Evolutionary conservation across 2,113 vertebrate genomes (phyloP), one percentile per base, ranked within the genome.

Genomic region (Misgurnus mizolepis): DNA sequence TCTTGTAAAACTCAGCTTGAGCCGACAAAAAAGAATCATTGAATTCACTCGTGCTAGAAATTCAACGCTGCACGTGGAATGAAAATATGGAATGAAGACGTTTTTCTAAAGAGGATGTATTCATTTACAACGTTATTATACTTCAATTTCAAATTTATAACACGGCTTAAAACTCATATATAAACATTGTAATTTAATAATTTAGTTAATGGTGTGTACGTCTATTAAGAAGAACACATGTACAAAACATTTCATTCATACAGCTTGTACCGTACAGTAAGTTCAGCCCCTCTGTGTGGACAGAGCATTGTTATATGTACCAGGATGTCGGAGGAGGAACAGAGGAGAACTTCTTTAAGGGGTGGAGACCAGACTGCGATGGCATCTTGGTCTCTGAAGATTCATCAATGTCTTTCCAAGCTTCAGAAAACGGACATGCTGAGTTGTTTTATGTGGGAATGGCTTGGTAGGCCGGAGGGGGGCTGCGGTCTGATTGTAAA

Each of bases 391-490:
- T 73, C 76, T 64, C 40, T 22, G 65, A 82, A 73, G 74, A 81
- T 76, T 47, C 22, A 86, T 87, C 85, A 89, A 89, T 80, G 83
- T 90, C 82, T 88, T 86, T 86, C 82, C 85, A 88, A 89, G 87
- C 87, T 89, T 84, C 86, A 8, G 81, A 86, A 83, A 82, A 89
- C 85, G 76, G 83, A 87, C 79, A 79, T 78, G 89, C 80, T 90
- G 89, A 91, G 86, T 85, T 92, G 87, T 88, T 92, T 91, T 90
- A 91, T 90, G 88, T 85, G 73, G 84, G 84, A 80, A 87, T 82
- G 67, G n/a, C 45, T 55, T 34, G 69, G 66, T 39, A 67, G 27
- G 75, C 82, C 66, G 79, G 86, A 84, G 82, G 86, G 88, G 89
- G 84, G 81, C 81, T 70, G 78, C 75, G 60, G 84, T 81, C 84